Evolutionary conservation across 2,797 vertebrate species (phyloP).

Genomic region (Lagorchestes hirsutus): DNA sequence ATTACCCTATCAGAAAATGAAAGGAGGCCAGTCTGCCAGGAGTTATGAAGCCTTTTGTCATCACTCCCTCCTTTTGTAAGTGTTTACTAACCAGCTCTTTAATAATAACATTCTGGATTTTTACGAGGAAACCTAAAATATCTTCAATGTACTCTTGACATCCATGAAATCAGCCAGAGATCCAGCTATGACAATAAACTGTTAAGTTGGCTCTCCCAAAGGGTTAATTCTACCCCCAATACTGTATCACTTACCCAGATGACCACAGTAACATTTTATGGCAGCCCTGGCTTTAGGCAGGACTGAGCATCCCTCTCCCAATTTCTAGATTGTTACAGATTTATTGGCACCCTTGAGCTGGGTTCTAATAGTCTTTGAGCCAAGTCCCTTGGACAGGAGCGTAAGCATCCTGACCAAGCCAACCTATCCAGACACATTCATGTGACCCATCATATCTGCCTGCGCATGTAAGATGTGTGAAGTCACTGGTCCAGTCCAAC

Average conservation of each 20-base stretch:
- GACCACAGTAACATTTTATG: neutral
- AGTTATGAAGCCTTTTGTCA: neutral
- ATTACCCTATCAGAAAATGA: neutral
- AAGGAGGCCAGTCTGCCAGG: neutral
- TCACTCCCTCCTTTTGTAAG: neutral
- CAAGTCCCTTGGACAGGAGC: neutral
- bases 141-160: too few relatives aligned
- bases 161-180: neutral
- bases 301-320: neutral
- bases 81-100: neutral
- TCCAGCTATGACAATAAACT: neutral
- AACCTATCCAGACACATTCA: neutral
- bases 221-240: neutral
- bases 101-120: neutral
- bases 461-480: neutral
- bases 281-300: neutral
- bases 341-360: neutral
- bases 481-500: neutral
- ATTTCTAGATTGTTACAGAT: neutral
- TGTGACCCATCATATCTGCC: neutral
- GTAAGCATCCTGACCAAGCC: neutral
- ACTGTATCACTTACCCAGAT: neutral
- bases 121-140: neutral
- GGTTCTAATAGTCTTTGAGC: neutral
- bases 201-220: neutral